Conservation (phyloP, 37 sponge, comb jelly and placozoan species). For the Ephydatia muelleri region DNA sequence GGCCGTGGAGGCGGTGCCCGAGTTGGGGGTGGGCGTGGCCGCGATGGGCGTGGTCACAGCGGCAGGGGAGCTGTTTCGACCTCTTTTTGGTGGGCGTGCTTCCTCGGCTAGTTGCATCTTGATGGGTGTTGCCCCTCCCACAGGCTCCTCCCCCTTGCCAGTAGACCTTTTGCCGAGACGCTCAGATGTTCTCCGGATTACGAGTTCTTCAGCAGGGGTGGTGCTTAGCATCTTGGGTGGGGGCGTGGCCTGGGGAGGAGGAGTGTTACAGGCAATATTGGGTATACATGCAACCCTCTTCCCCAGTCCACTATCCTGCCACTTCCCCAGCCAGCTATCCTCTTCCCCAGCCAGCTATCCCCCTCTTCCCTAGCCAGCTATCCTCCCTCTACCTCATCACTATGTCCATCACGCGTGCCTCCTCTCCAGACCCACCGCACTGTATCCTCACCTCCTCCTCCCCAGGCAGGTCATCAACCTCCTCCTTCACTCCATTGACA, state of each 20-base stretch:
- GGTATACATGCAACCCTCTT: too few relatives aligned
- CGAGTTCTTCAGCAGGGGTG: background rate
- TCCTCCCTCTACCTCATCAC: too few relatives aligned
- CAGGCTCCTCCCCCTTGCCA: background rate
- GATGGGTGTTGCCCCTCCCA: background rate
- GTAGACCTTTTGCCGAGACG: background rate
- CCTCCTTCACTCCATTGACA: background rate
- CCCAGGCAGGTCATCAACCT: background rate
- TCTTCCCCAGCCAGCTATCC: background rate
- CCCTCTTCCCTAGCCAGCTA: too few relatives aligned
- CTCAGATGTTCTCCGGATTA: background rate
- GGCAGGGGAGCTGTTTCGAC: background rate
- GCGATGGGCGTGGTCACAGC: background rate
- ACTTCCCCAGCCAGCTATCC: background rate
- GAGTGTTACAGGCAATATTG: too few relatives aligned
- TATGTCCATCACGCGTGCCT: background rate
- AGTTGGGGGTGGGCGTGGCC: background rate
- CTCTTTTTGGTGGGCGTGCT: background rate
- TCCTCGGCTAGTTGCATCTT: background rate
- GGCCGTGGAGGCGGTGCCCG: background rate
- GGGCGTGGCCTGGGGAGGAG: too few relatives aligned
- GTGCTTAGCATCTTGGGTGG: too few relatives aligned
- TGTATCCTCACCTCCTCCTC: background rate
- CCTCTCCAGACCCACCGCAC: background rate
- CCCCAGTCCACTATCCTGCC: too few relatives aligned